Evolutionary conservation across 2,888 invertebrate species (phyloP), one percentile per base, ranked within the genome.

Genomic region (Neria commutata): DNA sequence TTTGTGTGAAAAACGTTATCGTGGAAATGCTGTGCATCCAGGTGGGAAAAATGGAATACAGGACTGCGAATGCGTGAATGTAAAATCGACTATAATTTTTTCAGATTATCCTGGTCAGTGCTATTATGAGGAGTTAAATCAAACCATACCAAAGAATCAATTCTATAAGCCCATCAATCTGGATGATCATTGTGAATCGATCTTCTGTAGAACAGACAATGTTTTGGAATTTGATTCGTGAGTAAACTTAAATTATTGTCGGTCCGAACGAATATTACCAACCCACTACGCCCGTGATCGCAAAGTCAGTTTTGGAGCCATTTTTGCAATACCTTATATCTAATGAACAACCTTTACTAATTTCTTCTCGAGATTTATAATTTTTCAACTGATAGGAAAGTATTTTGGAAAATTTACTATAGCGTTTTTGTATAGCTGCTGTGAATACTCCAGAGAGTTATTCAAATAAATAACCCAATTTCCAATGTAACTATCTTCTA

Each of bases 101-200:
- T n/a, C 34, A 76, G 76, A 76, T 50, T 71, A 69, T 67, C 78
- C 77, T 1, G 75, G 76, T 8, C 75, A 77, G 49, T 77, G 77
- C 45, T 78, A 77, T 55, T 76, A 72, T 56, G 74, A 75, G 56
- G 77, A 78, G 19, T 60, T 77, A 5, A 67, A 73, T 17, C 77
- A 78, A 54, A 58, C 75, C 10, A 77, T 77, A 65, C 75, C 78
- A 34, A 74, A 69, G 40, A 66, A 71, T 50, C 76, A 78, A 50
- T 72, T 75, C 0, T 76, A 72, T 34, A 75, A 70, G 56, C 77
- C 77, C 19, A 68, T 77, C n/a, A 78, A 78, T 55, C 70, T 63
- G 3, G 75, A 77, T 34, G 76, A 67, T 1, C 72, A 70, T 58
- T 77, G 77, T 60, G 68, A 71, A 2, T 68, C 74, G 17, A 67